Evolutionary conservation across 2,113 vertebrate genomes (phyloP).

Genomic region (Chaetodon auriga): DNA sequence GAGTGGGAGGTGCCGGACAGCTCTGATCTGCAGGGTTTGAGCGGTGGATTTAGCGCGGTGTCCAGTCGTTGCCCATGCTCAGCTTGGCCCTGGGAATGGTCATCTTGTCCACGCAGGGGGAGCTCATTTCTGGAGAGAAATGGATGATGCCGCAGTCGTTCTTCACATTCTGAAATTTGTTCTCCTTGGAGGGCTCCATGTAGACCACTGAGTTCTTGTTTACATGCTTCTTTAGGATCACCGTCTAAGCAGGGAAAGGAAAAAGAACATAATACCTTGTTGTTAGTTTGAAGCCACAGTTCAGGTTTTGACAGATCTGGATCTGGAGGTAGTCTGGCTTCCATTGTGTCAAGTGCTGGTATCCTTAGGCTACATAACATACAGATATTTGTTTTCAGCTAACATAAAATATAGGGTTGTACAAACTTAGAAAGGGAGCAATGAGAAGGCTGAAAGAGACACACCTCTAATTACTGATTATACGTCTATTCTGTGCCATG

Average conservation of each 20-base stretch:
- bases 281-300: background rate
- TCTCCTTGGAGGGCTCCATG: constrained; percentile 87
- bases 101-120: constrained; percentile 80
- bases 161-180: constrained; percentile 84
- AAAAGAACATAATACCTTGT: constrained; percentile 5
- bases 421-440: too few relatives aligned
- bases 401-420: too few relatives aligned
- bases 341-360: too few relatives aligned
- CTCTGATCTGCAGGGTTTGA: constrained; percentile 53
- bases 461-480: too few relatives aligned
- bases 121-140: constrained; percentile 79
- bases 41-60: constrained; percentile 69
- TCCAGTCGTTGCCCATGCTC: constrained; percentile 77
- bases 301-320: constrained; percentile 16
- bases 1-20: constrained; percentile 56
- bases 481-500: too few relatives aligned
- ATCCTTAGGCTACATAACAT: too few relatives aligned
- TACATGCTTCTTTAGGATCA: constrained; percentile 87
- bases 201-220: constrained; percentile 86
- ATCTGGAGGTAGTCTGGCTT: too few relatives aligned
- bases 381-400: too few relatives aligned
- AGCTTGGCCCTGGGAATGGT: constrained; percentile 86
- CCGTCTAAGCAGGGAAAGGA: constrained; percentile 71
- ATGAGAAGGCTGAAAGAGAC: too few relatives aligned
- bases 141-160: constrained; percentile 83